Percentiles rank a stretch among this genome's conserved stretches.
phyloP scores from a whole-genome alignment of 1,140 invertebrate species.

The Drosophila sturtevanti region DNA sequence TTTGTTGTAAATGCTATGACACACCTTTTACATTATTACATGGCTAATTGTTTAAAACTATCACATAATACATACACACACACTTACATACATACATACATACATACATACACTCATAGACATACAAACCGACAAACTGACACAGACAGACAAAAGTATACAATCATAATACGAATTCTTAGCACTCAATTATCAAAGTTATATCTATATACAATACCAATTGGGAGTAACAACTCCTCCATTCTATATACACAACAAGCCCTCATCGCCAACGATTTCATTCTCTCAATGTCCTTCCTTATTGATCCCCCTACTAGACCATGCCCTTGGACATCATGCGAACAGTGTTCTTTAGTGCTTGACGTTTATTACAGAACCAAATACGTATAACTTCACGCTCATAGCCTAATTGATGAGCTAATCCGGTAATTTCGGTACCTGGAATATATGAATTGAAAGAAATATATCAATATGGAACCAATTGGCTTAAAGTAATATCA shows the following conservation, averaged over 20 bases:
- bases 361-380: slow-evolving; percentile 99
- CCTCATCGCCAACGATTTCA: slow-evolving; percentile 22
- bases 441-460: slow-evolving; percentile 63
- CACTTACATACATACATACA: slow-evolving; percentile 14
- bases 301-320: slow-evolving; percentile 68
- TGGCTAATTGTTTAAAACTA: slow-evolving; percentile 77
- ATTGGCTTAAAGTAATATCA: neutral
- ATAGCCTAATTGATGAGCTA: slow-evolving; percentile 97
- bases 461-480: neutral
- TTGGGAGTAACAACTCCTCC: slow-evolving; percentile 6
- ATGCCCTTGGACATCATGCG: slow-evolving; percentile 94
- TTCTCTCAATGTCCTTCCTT: neutral
- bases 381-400: slow-evolving; percentile 98
- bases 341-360: slow-evolving; percentile 97
- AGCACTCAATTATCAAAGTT: slow-evolving; percentile 9
- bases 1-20: slow-evolving; percentile 76
- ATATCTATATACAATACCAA: slow-evolving; percentile 8
- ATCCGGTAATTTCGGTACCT: slow-evolving; percentile 97
- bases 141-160: slow-evolving; percentile 5
- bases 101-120: slow-evolving; percentile 16
- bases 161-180: neutral
- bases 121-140: neutral
- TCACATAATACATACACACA: slow-evolving; percentile 61
- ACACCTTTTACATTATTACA: slow-evolving; percentile 74
- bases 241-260: slow-evolving; percentile 54